phyloP scores from a whole-genome alignment of 1,140 invertebrate genomes.

The Copidosoma floridanum region DNA sequence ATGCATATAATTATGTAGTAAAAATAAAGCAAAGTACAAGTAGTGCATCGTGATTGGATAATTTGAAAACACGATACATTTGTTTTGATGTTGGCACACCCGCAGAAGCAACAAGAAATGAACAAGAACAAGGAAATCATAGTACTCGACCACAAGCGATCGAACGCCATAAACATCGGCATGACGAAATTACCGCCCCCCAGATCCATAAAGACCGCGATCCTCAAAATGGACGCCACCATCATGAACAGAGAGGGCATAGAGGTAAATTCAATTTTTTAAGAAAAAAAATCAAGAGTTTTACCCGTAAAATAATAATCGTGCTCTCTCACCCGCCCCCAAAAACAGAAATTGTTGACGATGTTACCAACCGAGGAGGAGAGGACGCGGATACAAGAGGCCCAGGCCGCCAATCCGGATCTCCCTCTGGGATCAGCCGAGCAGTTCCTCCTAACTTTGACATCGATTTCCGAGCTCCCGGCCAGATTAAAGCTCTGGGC shows the following conservation, averaged over 20 bases:
- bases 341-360: conserved; percentile 91
- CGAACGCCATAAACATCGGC: conserved; percentile 99
- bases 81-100: conserved; percentile 1
- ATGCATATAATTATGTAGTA: background rate
- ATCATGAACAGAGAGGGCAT: conserved; percentile 98
- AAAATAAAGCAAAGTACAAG: background rate
- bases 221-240: conserved; percentile 98
- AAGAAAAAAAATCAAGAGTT: conserved; percentile 22
- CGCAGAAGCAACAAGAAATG: conserved; percentile 86
- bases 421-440: conserved; percentile 95
- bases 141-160: conserved; percentile 95
- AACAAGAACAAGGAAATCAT: conserved; percentile 95
- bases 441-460: conserved; percentile 93
- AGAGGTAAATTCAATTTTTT: conserved; percentile 62
- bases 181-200: conserved; percentile 98
- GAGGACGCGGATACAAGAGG: conserved; percentile 92
- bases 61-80: background rate
- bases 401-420: conserved; percentile 89
- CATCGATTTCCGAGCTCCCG: conserved; percentile 92
- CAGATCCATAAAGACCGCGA: conserved; percentile 95
- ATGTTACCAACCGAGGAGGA: conserved; percentile 99
- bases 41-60: background rate
- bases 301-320: too few relatives aligned
- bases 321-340: too few relatives aligned
- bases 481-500: conserved; percentile 96